Evolutionary conservation across 2,113 vertebrate genomes (phyloP).

Genomic region (Perca flavescens): DNA sequence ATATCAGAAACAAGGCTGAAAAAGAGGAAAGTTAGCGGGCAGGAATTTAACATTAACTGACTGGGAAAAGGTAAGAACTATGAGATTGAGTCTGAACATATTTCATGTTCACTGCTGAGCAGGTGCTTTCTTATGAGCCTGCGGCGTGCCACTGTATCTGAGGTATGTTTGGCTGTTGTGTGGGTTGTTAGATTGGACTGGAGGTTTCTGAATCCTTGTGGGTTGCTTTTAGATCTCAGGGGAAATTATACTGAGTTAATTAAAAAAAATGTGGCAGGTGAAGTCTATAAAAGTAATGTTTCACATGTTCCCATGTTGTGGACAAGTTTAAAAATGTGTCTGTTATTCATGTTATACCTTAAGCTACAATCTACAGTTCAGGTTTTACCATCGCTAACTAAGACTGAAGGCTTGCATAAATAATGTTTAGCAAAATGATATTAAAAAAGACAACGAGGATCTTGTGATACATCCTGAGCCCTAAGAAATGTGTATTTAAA

Average conservation of each 20-base stretch:
- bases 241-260: constrained; percentile 78
- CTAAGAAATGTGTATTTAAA: background rate
- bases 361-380: background rate
- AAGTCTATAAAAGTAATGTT: constrained; percentile 48
- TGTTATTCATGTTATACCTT: background rate
- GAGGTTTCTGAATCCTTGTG: constrained; percentile 45
- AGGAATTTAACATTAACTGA: constrained; percentile 35
- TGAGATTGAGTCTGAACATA: constrained; percentile 1
- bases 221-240: constrained; percentile 58
- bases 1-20: constrained; percentile 24
- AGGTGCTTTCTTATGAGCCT: constrained; percentile 17
- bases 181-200: constrained; percentile 49
- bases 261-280: constrained; percentile 39
- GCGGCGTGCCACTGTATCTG: constrained; percentile 16
- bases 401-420: background rate
- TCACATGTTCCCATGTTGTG: constrained; percentile 34
- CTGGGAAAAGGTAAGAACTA: constrained; percentile 63
- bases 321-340: background rate
- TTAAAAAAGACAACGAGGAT: constrained; percentile 14
- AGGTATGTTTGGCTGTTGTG: constrained; percentile 33
- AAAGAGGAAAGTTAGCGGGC: constrained; percentile 9
- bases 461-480: background rate
- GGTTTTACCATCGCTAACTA: constrained; percentile 6
- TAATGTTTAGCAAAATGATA: background rate
- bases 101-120: constrained; percentile 20